Evolutionary conservation across 2,797 vertebrate genomes (phyloP).

Genomic region (Gorsachius magnificus): DNA sequence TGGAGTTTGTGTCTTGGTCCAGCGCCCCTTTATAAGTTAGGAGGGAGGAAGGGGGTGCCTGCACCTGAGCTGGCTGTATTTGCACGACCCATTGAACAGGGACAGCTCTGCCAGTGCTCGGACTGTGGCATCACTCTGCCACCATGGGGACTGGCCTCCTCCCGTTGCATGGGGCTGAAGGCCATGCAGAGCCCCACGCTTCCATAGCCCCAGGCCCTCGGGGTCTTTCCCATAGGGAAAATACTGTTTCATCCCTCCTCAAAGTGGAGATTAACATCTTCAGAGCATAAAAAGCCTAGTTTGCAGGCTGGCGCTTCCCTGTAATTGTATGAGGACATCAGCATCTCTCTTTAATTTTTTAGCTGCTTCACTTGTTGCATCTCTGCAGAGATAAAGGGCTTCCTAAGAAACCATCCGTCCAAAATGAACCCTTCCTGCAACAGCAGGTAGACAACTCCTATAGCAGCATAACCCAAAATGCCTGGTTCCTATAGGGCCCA

Average conservation of each 20-base stretch:
- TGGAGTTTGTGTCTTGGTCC: not conserved
- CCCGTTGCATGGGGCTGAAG: accelerated
- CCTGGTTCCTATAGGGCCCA: not conserved
- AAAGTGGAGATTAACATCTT: not conserved
- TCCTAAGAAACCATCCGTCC: not conserved
- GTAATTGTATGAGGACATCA: not conserved
- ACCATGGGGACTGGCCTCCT: accelerated
- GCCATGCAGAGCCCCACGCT: too few species aligned
- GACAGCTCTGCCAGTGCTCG: not conserved
- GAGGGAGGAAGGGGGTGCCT: not conserved
- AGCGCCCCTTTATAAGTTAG: not conserved
- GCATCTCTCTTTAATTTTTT: not conserved
- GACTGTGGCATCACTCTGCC: not conserved
- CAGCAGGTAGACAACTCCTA: not conserved
- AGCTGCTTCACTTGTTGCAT: accelerated
- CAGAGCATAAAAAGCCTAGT: not conserved
- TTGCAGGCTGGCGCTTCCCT: not conserved
- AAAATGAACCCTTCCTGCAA: not conserved
- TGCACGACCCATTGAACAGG: not conserved
- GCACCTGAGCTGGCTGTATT: not conserved
- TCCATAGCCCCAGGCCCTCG: not conserved
- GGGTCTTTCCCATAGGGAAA: not conserved
- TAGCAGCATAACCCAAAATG: not conserved
- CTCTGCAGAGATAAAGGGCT: not conserved
- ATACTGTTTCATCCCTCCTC: not conserved